Evolutionary conservation across 2,797 vertebrate genomes (phyloP), one percentile per base, ranked within the genome.

Genomic region (Anisognathus igniventris): DNA sequence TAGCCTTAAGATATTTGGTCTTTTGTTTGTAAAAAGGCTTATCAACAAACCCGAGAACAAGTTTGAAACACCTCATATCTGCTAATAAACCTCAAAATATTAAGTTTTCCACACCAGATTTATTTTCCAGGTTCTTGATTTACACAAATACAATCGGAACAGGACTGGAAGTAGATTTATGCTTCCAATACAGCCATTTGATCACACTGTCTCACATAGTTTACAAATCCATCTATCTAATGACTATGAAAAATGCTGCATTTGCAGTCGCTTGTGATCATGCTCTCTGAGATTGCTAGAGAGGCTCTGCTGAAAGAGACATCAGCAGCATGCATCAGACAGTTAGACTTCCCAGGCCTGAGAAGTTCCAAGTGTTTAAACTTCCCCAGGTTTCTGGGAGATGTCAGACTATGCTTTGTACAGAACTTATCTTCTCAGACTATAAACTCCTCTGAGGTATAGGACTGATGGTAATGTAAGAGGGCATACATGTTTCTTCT

Each of bases 151-250:
- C 22, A 40, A 62, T 19, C 18, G 18, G 50, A 88, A 39, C 11
- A 58, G 28, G 28, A 23, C 60, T 73, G 53, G 68, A 90, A 86
- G 56, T 42, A 92, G 80, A 90, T 90, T 92, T 86, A 84, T 81
- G 44, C 18, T 75, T 77, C 73, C 54, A 86, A 25, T 80, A 80
- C 14, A 91, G 83, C 53, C 37, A 48, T 68, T 67, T 92, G 78
- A 95, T 94, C 88, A 88, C 45, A 3, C 25, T 86, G 88, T 61
- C 90, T 91, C 66, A 37, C 7, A 9, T 0, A 70, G 79, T 88
- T 94, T 95, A 96, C 78, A 80, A 67, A 91, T 53, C 61, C 56
- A 76, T 91, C 48, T 70, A 77, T 90, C 72, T 83, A 71, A 85
- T 30, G 37, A 16, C 50, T 42, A 61, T 44, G 77, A 93, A 88